phyloP scores from a whole-genome alignment of 2,888 invertebrate species.

The Drosophila formosana region DNA sequence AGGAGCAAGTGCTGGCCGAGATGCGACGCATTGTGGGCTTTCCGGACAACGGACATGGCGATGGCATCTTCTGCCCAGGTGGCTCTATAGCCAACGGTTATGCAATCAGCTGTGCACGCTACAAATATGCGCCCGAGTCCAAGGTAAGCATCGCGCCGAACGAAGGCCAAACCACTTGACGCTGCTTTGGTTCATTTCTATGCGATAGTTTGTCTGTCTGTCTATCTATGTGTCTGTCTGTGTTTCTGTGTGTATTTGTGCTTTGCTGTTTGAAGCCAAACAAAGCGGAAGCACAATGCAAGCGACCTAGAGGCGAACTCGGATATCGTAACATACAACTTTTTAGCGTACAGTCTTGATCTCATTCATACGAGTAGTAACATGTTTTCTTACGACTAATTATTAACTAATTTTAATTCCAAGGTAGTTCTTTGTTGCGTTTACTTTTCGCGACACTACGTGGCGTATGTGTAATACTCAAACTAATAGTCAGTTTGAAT shows the following conservation, averaged over 20 bases:
- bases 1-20: constrained; percentile 91
- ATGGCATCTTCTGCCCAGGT: constrained; percentile 95
- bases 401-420: constrained; percentile 11
- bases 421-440: constrained; percentile 9
- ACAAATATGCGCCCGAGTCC: constrained; percentile 89
- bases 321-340: constrained; percentile 20
- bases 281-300: constrained; percentile 49
- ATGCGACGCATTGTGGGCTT: constrained; percentile 93
- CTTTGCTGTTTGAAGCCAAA: constrained; percentile 32
- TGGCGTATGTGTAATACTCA: neutral
- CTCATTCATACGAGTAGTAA: constrained; percentile 16
- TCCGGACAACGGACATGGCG: constrained; percentile 89
- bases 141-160: constrained; percentile 87
- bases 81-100: constrained; percentile 96
- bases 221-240: neutral
- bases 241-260: neutral
- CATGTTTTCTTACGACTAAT: constrained; percentile 4
- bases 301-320: constrained; percentile 38
- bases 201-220: neutral
- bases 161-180: constrained; percentile 47
- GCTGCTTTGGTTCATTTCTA: constrained; percentile 15
- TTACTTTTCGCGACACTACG: constrained; percentile 1
- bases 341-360: constrained; percentile 19
- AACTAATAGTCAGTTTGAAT: neutral
- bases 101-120: constrained; percentile 94